Base-by-base conservation (phyloP, 37 sponge, comb jelly and placozoan species). In the Petrosia ficiformis region DNA sequence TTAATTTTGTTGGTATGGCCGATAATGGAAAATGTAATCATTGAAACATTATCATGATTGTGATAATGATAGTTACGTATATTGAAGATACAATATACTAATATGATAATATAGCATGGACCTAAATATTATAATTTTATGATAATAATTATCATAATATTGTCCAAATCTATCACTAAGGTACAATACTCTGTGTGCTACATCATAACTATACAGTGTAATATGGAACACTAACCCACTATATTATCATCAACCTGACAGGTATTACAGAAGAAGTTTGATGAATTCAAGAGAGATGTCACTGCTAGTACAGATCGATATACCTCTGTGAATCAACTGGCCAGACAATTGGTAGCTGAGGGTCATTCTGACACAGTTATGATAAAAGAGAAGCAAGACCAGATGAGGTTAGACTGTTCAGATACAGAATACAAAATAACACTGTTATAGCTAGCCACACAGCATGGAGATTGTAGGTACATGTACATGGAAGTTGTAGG, bases 181-280 rank as follows among this genome's bases (percentile, higher is more conserved):
- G n/a, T n/a, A n/a, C n/a, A n/a, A n/a, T n/a, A n/a, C n/a, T n/a
- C n/a, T n/a, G n/a, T n/a, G n/a, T n/a, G n/a, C n/a, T n/a, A n/a
- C n/a, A n/a, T n/a, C n/a, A n/a, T n/a, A n/a, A n/a, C n/a, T n/a
- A n/a, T n/a, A n/a, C n/a, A n/a, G n/a, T n/a, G n/a, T n/a, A n/a
- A n/a, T n/a, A n/a, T n/a, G n/a, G n/a, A n/a, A n/a, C n/a, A 61
- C 63, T 61, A n/a, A 5, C 37, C 4, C 34, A 8, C 34, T 68
- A 19, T 21, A 67, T 57, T 70, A 41, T 36, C 33, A 24, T 24
- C 35, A 32, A 24, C 30, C 2, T 24, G 39, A 28, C 75, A 90
- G 87, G 82, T 86, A 25, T 65, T 95, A 31, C 92, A 92, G 90
- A 92, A 95, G 84, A 92, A 95, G 72, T 95, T 95, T 78, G 90